These are phyloP conservation scores for Geococcyx californianus DNA, from an alignment of 2,113 vertebrate species.

Conservation along the genomic window DNA sequence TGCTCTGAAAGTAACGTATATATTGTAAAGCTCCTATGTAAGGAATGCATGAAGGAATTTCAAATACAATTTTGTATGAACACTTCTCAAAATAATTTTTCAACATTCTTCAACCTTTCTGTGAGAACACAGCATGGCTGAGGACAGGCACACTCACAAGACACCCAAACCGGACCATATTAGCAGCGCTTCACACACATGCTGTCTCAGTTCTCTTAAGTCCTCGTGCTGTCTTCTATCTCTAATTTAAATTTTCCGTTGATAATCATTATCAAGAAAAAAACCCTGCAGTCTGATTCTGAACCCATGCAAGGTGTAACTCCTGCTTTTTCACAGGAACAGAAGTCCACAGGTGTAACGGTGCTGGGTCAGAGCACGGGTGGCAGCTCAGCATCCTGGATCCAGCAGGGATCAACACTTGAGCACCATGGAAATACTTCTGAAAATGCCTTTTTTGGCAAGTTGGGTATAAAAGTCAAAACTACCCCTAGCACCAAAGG, in stretches of 20 bases:
- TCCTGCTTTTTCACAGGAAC: not conserved
- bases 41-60: not conserved
- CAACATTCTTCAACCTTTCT: not conserved
- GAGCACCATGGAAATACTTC: not conserved
- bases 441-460: not conserved
- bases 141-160: not conserved
- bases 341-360: rapidly evolving
- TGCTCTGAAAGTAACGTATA: not conserved
- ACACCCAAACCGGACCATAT: not conserved
- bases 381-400: not conserved
- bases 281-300: not conserved
- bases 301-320: not conserved
- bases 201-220: not conserved
- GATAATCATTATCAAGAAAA: not conserved
- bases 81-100: not conserved
- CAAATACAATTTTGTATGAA: not conserved
- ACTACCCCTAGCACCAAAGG: not conserved
- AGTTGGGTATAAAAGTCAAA: not conserved
- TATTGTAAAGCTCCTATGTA: not conserved
- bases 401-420: not conserved
- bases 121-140: not conserved
- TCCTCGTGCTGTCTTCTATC: not conserved
- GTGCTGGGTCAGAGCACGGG: not conserved
- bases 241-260: not conserved
- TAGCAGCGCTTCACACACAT: not conserved